Percentiles rank a stretch among this genome's conserved stretches.
Conservation (phyloP, 1,140 invertebrate genomes). For the Aethina tumida region DNA sequence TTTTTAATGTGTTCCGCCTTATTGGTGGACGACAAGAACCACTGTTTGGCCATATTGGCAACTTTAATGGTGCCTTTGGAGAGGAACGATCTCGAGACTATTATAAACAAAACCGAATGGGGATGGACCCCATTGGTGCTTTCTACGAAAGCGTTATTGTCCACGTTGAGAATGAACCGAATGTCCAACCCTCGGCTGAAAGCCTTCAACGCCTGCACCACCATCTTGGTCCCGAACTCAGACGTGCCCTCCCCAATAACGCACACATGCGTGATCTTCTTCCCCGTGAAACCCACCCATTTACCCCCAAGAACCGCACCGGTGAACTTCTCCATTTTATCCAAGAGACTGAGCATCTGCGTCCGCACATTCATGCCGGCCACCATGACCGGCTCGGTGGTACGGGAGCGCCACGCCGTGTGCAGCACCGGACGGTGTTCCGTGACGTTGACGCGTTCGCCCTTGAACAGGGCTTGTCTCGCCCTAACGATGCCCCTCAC, state of each 20-base stretch:
- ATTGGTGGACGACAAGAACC: not conserved
- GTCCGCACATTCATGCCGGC: not conserved
- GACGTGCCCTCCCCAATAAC: not conserved
- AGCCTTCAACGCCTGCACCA: not conserved
- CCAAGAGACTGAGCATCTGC: not conserved
- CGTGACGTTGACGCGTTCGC: not conserved
- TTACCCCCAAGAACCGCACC: too few relatives aligned
- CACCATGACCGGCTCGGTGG: not conserved
- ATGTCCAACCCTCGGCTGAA: not conserved
- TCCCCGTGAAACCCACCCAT: too few relatives aligned
- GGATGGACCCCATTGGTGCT: not conserved
- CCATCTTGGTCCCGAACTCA: not conserved
- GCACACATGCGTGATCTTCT: not conserved
- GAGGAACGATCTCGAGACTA: constrained; percentile 1
- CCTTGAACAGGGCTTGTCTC: not conserved
- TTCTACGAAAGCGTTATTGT: not conserved
- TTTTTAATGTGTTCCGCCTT: not conserved
- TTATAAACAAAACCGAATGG: not conserved
- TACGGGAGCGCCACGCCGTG: not conserved
- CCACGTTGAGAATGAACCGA: not conserved
- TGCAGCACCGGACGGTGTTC: not conserved
- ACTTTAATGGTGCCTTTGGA: not conserved
- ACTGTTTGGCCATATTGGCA: not conserved
- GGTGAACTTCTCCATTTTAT: too few relatives aligned
- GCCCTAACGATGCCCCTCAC: not conserved